Percentiles rank a stretch among this genome's conserved stretches.
These are phyloP conservation scores for Adrianichthys oophorus DNA, from an alignment of 2,797 vertebrate species.

Conservation along the genomic window DNA sequence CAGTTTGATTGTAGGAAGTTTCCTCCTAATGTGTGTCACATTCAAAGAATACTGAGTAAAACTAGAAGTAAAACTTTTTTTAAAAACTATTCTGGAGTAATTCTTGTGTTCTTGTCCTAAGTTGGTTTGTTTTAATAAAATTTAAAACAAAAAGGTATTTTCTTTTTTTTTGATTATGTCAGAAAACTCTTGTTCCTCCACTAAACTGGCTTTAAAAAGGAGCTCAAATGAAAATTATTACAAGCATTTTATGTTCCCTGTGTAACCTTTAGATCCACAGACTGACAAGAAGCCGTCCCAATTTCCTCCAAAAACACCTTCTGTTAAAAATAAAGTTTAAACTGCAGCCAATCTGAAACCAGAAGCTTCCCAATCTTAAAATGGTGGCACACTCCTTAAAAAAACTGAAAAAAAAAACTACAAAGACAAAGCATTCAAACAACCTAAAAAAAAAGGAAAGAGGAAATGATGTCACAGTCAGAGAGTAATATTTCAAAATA, in stretches of 20 bases:
- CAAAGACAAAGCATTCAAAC: slow-evolving; percentile 42
- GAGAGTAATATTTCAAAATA: slow-evolving; percentile 72
- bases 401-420: slow-evolving; percentile 38
- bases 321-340: slow-evolving; percentile 45
- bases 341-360: slow-evolving; percentile 40
- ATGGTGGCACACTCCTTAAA: slow-evolving; percentile 54
- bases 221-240: background rate
- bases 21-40: slow-evolving; percentile 35
- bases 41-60: slow-evolving; percentile 29
- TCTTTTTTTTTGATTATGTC: slow-evolving; percentile 7
- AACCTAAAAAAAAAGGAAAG: slow-evolving; percentile 60
- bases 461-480: slow-evolving; percentile 70
- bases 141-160: background rate
- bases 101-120: background rate
- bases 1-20: slow-evolving; percentile 69
- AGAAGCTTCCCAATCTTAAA: slow-evolving; percentile 58
- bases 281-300: slow-evolving; percentile 16
- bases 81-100: background rate
- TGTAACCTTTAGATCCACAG: slow-evolving; percentile 32
- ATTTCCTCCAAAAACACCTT: slow-evolving; percentile 31
- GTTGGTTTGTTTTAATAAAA: too few species aligned
- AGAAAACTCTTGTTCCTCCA: slow-evolving; percentile 13
- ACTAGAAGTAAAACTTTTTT: slow-evolving; percentile 51
- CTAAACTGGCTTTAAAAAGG: slow-evolving; percentile 10
- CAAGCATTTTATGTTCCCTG: slow-evolving; percentile 20